Percentiles rank a stretch among this genome's conserved stretches.
phyloP scores from a whole-genome alignment of 2,888 invertebrate species.

The Erynnis tages region DNA sequence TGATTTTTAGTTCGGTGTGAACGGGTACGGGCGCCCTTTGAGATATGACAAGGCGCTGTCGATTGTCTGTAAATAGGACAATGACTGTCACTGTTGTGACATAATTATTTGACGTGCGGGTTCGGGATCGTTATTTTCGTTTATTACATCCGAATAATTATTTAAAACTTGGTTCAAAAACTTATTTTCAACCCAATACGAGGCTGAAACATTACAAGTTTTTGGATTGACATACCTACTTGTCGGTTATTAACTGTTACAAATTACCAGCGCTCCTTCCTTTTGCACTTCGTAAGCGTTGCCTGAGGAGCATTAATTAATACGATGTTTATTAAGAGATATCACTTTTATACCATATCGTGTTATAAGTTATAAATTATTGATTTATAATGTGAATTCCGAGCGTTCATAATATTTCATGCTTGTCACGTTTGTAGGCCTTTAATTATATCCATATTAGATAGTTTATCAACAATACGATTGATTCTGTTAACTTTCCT shows the following conservation, averaged over 20 bases:
- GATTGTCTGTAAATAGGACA: conserved; percentile 54
- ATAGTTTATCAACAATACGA: background rate
- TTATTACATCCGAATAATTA: background rate
- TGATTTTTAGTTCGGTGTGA: conserved; percentile 57
- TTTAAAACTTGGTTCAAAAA: background rate
- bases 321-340: conserved; percentile 6
- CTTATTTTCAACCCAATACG: background rate
- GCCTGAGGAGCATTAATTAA: conserved; percentile 4
- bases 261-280: conserved; percentile 9
- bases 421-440: background rate
- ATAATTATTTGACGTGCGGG: conserved; percentile 31
- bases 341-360: background rate
- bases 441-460: background rate
- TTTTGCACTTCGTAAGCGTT: background rate
- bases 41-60: conserved; percentile 46
- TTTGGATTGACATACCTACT: background rate
- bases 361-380: background rate
- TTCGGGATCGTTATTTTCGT: background rate
- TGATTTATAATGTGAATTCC: background rate
- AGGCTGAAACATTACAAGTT: background rate
- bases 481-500: too few species aligned
- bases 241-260: conserved; percentile 11
- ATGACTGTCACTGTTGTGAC: conserved; percentile 52
- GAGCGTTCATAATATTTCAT: background rate
- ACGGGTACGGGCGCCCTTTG: conserved; percentile 42